A percentile compares a stretch with the other conserved stretches of the same genome.
phyloP scores from a whole-genome alignment of 1,140 invertebrate genomes.

The Phymastichus coffea region DNA sequence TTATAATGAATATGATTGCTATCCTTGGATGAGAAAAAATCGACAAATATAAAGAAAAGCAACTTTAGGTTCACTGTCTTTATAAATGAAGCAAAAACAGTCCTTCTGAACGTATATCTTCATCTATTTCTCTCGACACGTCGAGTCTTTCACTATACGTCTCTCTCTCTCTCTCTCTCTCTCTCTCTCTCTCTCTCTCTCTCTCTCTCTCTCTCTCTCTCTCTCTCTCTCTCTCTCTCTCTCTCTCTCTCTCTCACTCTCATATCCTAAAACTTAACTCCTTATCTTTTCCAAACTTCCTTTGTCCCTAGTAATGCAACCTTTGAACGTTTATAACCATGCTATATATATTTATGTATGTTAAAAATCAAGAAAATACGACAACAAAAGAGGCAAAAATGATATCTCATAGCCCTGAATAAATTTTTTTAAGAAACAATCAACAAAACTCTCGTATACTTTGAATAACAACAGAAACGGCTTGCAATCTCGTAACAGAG shows the following conservation, averaged over 20 bases:
- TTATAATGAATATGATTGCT: constrained; percentile 52
- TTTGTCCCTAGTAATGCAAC: neutral
- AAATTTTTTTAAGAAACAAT: constrained; percentile 25
- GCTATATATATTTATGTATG: constrained; percentile 43
- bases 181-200: no score
- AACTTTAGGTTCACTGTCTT: constrained; percentile 48
- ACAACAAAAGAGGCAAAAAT: constrained; percentile 31
- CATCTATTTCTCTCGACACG: no score
- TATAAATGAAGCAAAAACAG: no score
- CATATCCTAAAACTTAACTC: no score
- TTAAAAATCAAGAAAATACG: constrained; percentile 29
- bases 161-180: constrained; percentile 17
- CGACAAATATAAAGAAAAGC: no score
- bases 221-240: no score
- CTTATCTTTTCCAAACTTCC: constrained; percentile 31
- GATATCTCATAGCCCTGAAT: constrained; percentile 34
- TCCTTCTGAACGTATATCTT: no score
- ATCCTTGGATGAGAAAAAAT: no score
- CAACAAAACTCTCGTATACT: no score
- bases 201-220: no score
- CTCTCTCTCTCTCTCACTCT: no score
- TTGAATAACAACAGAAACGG: constrained; percentile 15
- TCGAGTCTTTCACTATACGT: constrained; percentile 6
- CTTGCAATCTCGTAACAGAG: neutral
- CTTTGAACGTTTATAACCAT: constrained; percentile 41